Conservation (phyloP, 2,888 invertebrate genomes). For the Sphecodes monilicornis region DNA sequence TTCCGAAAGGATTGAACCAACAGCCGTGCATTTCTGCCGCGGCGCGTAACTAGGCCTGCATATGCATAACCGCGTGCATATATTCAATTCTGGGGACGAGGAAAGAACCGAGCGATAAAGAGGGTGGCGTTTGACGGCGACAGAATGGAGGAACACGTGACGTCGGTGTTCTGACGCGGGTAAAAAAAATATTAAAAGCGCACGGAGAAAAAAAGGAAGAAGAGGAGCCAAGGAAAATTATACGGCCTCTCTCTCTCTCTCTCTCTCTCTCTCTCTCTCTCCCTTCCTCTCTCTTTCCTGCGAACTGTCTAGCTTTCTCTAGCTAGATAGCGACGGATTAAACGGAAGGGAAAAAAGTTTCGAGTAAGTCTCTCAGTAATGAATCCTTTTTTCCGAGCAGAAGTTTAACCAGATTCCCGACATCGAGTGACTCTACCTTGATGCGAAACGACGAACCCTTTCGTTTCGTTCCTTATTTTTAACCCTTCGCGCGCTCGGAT, state of each 20-base stretch:
- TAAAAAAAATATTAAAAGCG: neutral
- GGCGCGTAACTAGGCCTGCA: constrained; percentile 39
- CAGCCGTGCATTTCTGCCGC: neutral
- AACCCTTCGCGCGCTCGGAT: neutral
- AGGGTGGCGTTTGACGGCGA: constrained; percentile 47
- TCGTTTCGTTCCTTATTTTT: neutral
- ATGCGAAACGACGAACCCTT: constrained; percentile 8
- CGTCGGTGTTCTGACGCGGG: constrained; percentile 31
- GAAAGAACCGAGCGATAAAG: constrained; percentile 38
- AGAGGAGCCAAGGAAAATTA: constrained; percentile 40
- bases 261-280: constrained; percentile 10
- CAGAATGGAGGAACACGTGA: constrained; percentile 39
- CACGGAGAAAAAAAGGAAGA: neutral
- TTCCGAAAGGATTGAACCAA: constrained; percentile 43
- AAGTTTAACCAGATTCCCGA: constrained; percentile 49
- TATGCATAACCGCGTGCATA: constrained; percentile 43
- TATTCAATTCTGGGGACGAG: constrained; percentile 55
- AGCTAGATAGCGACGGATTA: constrained; percentile 10
- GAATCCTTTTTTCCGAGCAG: constrained; percentile 42
- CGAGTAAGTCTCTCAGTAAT: constrained; percentile 37
- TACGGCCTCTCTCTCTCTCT: constrained; percentile 20
- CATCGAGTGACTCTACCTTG: constrained; percentile 37
- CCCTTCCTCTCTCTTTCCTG: no score
- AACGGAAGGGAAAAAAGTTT: constrained; percentile 38
- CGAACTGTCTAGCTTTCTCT: neutral